These are phyloP conservation scores for Mystacornis crossleyi DNA, from an alignment of 2,113 vertebrate species.

Conservation along the genomic window DNA sequence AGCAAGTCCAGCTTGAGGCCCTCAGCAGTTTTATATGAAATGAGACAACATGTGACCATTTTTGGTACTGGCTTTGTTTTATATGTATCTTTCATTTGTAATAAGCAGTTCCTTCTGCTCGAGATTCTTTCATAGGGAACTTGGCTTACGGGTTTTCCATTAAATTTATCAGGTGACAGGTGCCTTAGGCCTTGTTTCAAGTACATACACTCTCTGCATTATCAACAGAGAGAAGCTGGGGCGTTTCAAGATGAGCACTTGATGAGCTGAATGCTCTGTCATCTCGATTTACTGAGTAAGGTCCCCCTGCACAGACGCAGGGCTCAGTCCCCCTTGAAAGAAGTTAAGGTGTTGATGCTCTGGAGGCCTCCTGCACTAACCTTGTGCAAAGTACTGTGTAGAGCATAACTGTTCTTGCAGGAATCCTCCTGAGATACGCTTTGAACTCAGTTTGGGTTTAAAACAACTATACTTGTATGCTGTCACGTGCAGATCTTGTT, in stretches of 20 bases:
- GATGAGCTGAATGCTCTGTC: neutral
- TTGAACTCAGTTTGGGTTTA: neutral
- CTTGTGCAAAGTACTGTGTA: neutral
- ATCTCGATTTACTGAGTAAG: neutral
- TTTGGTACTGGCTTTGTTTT: neutral
- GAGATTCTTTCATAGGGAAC: neutral
- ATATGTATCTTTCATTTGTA: neutral
- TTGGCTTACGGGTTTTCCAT: neutral
- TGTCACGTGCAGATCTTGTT: neutral
- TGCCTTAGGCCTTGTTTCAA: neutral
- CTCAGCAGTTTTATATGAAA: neutral
- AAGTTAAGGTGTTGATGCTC: neutral
- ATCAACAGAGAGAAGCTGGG: neutral
- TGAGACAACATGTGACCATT: neutral
- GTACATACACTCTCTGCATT: neutral
- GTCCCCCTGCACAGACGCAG: accelerated
- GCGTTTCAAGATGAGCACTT: neutral
- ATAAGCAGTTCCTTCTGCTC: neutral
- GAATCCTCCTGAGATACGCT: neutral
- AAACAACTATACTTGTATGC: neutral
- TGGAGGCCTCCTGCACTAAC: neutral
- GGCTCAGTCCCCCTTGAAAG: accelerated
- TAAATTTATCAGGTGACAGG: neutral
- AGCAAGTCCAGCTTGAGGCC: neutral
- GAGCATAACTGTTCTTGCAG: neutral